Evolutionary conservation across 2,888 invertebrate genomes (phyloP).

Genomic region (Brachycybe producta): DNA sequence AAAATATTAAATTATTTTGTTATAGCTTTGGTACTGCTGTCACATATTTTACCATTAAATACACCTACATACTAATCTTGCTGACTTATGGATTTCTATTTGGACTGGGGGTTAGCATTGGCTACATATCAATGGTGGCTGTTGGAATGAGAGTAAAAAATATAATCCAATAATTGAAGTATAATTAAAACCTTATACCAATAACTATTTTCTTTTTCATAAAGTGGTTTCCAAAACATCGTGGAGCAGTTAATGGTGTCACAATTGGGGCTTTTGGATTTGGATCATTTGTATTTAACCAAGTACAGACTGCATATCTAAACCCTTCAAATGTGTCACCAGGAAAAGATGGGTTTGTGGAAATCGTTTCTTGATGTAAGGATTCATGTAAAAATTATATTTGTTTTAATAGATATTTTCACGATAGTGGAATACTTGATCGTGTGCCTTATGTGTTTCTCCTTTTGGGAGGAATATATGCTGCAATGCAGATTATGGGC

Average conservation of each 20-base stretch:
- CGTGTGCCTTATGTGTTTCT: slow-evolving; percentile 30
- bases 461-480: slow-evolving; percentile 29
- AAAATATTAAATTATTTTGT: too few species aligned
- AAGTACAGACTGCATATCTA: slow-evolving; percentile 33
- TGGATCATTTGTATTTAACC: slow-evolving; percentile 33
- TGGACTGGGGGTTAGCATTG: slow-evolving; percentile 27
- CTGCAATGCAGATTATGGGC: slow-evolving; percentile 29
- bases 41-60: slow-evolving; percentile 27
- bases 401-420: slow-evolving; percentile 26
- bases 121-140: slow-evolving; percentile 19
- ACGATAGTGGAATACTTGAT: slow-evolving; percentile 27
- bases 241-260: slow-evolving; percentile 32
- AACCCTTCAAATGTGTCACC: slow-evolving; percentile 30
- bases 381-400: background rate
- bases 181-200: background rate
- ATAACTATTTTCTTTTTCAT: slow-evolving; percentile 10
- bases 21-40: slow-evolving; percentile 28
- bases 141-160: slow-evolving; percentile 29
- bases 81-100: slow-evolving; percentile 29
- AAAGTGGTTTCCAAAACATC: slow-evolving; percentile 33
- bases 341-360: slow-evolving; percentile 14
- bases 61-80: slow-evolving; percentile 24
- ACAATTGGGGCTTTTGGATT: slow-evolving; percentile 34
- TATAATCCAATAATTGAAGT: too few species aligned
- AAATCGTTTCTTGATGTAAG: background rate